Percentiles rank a stretch among this genome's conserved stretches.
Evolutionary conservation across 2,113 vertebrate genomes (phyloP).

Genomic region (Percopsis transmontana): DNA sequence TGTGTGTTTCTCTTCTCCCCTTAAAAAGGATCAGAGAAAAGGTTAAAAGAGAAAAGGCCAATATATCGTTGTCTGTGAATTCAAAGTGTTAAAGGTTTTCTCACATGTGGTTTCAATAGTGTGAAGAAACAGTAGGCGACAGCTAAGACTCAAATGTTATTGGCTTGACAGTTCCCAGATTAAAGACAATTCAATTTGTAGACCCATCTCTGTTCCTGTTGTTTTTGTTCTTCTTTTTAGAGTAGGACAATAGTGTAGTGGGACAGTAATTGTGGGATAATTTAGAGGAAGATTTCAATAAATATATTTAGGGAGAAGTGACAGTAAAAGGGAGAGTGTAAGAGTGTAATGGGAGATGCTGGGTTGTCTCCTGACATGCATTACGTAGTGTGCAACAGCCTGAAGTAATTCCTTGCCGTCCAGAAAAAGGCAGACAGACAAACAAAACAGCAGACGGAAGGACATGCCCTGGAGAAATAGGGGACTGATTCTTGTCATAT

Average conservation of each 20-base stretch:
- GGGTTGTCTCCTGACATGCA: too few species aligned
- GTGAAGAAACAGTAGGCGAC: conserved; percentile 64
- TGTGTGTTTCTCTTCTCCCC: conserved; percentile 15
- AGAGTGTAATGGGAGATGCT: too few species aligned
- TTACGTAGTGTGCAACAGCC: too few species aligned
- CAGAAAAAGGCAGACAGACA: too few species aligned
- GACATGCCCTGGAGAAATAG: too few species aligned
- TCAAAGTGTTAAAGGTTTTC: conserved; percentile 67
- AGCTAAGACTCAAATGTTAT: conserved; percentile 59
- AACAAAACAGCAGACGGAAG: too few species aligned
- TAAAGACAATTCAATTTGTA: conserved; percentile 64
- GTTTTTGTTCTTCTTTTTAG: too few species aligned
- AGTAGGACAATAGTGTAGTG: too few species aligned
- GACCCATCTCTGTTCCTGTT: conserved; percentile 23
- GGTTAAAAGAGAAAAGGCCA: conserved; percentile 55
- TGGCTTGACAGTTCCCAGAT: conserved; percentile 63
- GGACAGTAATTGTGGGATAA: background rate
- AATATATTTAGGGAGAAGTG: background rate
- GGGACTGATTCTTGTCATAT: too few species aligned
- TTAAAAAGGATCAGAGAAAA: conserved; percentile 21
- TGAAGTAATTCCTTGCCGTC: too few species aligned
- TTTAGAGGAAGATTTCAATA: background rate
- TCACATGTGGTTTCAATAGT: conserved; percentile 73
- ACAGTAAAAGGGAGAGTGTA: too few species aligned
- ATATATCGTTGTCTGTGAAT: conserved; percentile 55